Conservation (phyloP, 2,113 vertebrate species). For the Pterocles burchelli region DNA sequence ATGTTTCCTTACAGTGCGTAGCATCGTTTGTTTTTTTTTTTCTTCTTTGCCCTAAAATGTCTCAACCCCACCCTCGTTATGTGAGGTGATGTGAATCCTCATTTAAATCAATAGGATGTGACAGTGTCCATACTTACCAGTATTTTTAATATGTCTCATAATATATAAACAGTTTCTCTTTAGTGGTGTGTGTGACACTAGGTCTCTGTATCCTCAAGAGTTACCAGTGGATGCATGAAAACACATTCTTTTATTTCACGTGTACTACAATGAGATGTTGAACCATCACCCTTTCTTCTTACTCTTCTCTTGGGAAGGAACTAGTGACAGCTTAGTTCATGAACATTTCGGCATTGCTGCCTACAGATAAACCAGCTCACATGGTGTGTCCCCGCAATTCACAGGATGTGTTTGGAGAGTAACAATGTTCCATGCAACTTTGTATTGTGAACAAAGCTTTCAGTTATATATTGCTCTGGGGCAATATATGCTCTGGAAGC, state of each 20-base stretch:
- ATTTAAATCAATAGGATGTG: not conserved
- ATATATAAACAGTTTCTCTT: not conserved
- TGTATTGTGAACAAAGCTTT: not conserved
- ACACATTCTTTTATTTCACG: not conserved
- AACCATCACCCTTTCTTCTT: not conserved
- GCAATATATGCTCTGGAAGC: not conserved
- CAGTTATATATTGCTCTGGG: not conserved
- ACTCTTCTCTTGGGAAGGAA: not conserved
- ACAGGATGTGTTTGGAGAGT: not conserved
- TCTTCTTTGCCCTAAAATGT: not conserved
- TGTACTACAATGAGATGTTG: not conserved
- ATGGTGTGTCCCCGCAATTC: not conserved
- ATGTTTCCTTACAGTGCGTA: not conserved
- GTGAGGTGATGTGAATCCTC: not conserved
- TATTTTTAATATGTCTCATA: not conserved
- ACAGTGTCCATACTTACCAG: not conserved
- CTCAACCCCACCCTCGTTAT: not conserved
- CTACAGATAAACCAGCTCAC: not conserved
- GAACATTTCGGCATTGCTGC: not conserved
- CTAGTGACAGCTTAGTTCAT: not conserved
- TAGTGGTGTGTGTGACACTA: fast-evolving
- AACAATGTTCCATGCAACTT: not conserved
- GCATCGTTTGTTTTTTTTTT: not conserved
- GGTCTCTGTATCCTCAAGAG: not conserved
- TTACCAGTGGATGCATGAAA: not conserved